phyloP scores from a whole-genome alignment of 2,797 vertebrate species.

The Uromys caudimaculatus region DNA sequence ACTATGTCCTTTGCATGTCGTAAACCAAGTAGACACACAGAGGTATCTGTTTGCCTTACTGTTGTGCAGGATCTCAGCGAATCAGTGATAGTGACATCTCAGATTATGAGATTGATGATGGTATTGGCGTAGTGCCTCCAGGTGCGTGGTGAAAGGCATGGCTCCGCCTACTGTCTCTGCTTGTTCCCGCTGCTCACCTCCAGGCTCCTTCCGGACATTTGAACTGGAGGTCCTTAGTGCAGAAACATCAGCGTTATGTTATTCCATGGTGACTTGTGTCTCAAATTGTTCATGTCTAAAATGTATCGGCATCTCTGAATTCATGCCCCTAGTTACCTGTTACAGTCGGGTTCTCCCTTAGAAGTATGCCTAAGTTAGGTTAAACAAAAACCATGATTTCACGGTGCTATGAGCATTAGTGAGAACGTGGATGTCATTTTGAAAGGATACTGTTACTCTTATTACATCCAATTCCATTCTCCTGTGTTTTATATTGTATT shows the following conservation, averaged over 20 bases:
- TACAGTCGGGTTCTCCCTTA: constrained; percentile 42
- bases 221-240: constrained; percentile 75
- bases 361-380: constrained; percentile 35
- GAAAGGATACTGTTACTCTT: constrained; percentile 62
- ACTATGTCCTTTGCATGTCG: constrained; percentile 74
- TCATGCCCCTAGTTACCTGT: constrained; percentile 58
- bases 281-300: constrained; percentile 67
- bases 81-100: constrained; percentile 97
- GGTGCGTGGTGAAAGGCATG: constrained; percentile 95
- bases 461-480: constrained; percentile 60
- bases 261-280: constrained; percentile 79
- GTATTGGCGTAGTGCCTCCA: constrained; percentile 97
- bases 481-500: constrained; percentile 63
- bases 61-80: constrained; percentile 97
- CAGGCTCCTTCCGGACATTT: constrained; percentile 68
- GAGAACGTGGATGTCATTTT: constrained; percentile 67
- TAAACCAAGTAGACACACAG: constrained; percentile 83
- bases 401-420: constrained; percentile 74
- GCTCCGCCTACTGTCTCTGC: constrained; percentile 84
- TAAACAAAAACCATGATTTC: constrained; percentile 64
- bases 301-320: constrained; percentile 55
- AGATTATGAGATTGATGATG: constrained; percentile 99
- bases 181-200: constrained; percentile 75
- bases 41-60: constrained; percentile 91
- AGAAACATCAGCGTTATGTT: constrained; percentile 77